A percentile compares a stretch with the other conserved stretches of the same genome.
These are phyloP conservation scores for Drosophila lacteicornis DNA, from an alignment of 1,140 invertebrate species.

Conservation along the genomic window DNA sequence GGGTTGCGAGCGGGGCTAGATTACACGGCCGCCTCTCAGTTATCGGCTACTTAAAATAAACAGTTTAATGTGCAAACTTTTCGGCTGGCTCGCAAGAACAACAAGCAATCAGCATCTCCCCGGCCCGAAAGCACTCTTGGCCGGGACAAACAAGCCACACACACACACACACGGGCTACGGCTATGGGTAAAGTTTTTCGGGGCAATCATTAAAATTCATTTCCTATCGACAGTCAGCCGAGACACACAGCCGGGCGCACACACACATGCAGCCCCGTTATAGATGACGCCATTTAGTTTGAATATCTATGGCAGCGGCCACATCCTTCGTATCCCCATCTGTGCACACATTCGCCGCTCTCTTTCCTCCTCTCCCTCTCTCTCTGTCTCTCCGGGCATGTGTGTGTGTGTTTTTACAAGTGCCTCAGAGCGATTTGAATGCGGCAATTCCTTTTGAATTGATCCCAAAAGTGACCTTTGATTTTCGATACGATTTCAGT, in stretches of 20 bases:
- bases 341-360: conserved; percentile 19
- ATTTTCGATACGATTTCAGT: conserved; percentile 82
- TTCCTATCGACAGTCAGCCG: conserved; percentile 79
- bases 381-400: background rate
- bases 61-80: conserved; percentile 82
- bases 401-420: conserved; percentile 63
- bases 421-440: conserved; percentile 81
- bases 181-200: conserved; percentile 55
- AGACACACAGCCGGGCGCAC: conserved; percentile 26
- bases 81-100: conserved; percentile 38
- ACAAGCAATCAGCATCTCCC: conserved; percentile 38
- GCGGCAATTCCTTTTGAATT: conserved; percentile 83
- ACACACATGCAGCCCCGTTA: conserved; percentile 52
- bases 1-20: conserved; percentile 28
- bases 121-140: conserved; percentile 16
- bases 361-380: background rate
- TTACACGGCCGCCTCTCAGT: conserved; percentile 41
- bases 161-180: conserved; percentile 4
- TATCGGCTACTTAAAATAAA: conserved; percentile 80
- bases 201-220: conserved; percentile 83
- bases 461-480: conserved; percentile 83
- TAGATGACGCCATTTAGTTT: conserved; percentile 82
- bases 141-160: conserved; percentile 61
- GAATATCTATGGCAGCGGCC: conserved; percentile 73
- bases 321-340: conserved; percentile 42